Conservation (phyloP, 2,113 vertebrate species). For the Petrocephalus zakoni region DNA sequence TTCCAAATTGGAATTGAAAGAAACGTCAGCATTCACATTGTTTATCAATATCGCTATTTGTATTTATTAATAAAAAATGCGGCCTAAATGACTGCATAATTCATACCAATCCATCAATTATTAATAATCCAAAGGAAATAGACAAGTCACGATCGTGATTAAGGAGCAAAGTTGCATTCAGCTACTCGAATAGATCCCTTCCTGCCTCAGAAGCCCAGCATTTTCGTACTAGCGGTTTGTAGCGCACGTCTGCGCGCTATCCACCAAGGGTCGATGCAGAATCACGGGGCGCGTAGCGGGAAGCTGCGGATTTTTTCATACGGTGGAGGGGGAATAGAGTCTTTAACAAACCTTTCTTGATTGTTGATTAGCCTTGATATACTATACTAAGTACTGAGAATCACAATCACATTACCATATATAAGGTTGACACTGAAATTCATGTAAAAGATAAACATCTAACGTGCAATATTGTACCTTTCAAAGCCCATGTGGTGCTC, state of each 20-base stretch:
- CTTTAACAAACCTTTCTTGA: background rate
- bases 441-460: background rate
- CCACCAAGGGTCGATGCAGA: background rate
- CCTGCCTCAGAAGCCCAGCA: background rate
- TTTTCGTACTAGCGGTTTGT: background rate
- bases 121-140: slow-evolving; percentile 41
- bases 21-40: slow-evolving; percentile 33
- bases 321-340: background rate
- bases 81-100: slow-evolving; percentile 48
- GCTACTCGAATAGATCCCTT: background rate
- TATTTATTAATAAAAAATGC: slow-evolving; percentile 48
- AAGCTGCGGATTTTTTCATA: background rate
- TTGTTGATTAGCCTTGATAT: background rate
- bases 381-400: background rate
- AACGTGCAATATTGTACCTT: background rate
- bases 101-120: slow-evolving; percentile 42
- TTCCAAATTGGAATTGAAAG: slow-evolving; percentile 12
- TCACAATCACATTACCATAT: background rate
- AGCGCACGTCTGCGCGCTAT: background rate
- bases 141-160: slow-evolving; percentile 35
- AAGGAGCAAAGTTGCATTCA: slow-evolving; percentile 33
- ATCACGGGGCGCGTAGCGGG: background rate
- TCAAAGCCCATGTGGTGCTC: background rate
- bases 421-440: background rate
- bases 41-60: slow-evolving; percentile 44